Evolutionary conservation across 1,140 invertebrate species (phyloP), one percentile per base, ranked within the genome.

Genomic region (Caenorhabditis briggsae): DNA sequence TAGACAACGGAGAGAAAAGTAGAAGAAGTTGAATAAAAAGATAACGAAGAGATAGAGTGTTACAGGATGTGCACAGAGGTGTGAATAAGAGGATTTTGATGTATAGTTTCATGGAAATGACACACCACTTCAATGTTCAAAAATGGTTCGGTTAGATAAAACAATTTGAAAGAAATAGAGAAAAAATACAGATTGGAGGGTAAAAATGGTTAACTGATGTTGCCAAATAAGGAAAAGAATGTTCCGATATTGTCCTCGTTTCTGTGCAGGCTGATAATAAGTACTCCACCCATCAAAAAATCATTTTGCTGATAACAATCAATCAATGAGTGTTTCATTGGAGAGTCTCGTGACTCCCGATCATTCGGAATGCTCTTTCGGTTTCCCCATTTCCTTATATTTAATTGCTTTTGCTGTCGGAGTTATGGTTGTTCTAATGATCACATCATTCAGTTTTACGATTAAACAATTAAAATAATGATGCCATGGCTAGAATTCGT

Each of bases 201-300:
- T 9, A 33, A 33, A 64, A 64, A 70, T 70, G 41, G 64, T 70
- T 78, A 53, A 50, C 53, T 78, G 70, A 78, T 78, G 70, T 41
- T 23, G 20, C 43, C 70, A 70, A 70, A 70, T n/a, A 16, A 70
- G 50, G 33, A 53, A 14, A 16, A 58, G 56, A 58, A 58, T 50
- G 70, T 78, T 78, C 70, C 70, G 16, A 41, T 78, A 12, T 18
- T 11, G 20, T 46, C 46, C 46, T 48, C 12, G 12, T 43, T 25
- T 78, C 9, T 78, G 46, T 23, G 46, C 25, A 50, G 12, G 18
- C 12, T 50, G 46, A 78, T 78, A 78, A 53, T 12, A 50, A 50
- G n/a, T 78, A 50, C 70, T 78, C 70, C 70, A 78, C 70, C 70
- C 70, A 50, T 78, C 70, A 78, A 50, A 23, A 78, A 78, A 78